A percentile compares a stretch with the other conserved stretches of the same genome.
These are phyloP conservation scores for Notolepis coatsorum DNA, from an alignment of 2,797 vertebrate species.

Conservation along the genomic window DNA sequence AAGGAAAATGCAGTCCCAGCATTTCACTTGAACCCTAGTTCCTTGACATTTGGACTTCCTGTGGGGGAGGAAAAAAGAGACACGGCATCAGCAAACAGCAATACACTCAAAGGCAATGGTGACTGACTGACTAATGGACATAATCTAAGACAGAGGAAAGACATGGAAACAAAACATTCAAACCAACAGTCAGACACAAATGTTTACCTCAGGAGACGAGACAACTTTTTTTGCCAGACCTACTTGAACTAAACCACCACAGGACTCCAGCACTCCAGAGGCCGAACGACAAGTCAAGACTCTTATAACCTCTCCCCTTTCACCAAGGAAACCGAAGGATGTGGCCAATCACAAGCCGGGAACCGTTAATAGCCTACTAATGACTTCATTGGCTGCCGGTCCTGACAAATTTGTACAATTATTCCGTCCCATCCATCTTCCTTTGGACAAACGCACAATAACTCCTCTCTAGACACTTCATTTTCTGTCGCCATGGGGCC, in stretches of 20 bases:
- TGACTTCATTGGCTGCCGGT: slow-evolving; percentile 47
- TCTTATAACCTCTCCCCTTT: slow-evolving; percentile 8
- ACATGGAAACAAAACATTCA: background rate
- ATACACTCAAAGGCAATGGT: background rate
- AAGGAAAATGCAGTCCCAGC: background rate
- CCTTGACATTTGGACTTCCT: slow-evolving; percentile 41
- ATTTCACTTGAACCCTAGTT: slow-evolving; percentile 15
- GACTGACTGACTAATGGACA: too few species aligned
- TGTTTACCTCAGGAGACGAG: slow-evolving; percentile 8
- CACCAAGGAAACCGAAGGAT: background rate
- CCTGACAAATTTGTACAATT: slow-evolving; percentile 33
- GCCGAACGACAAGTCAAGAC: slow-evolving; percentile 15
- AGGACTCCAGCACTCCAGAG: slow-evolving; percentile 5
- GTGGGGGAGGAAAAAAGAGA: slow-evolving; percentile 21
- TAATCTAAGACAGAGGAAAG: background rate
- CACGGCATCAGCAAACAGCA: background rate
- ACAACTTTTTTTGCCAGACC: background rate
- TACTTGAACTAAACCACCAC: background rate
- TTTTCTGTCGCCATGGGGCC: slow-evolving; percentile 43
- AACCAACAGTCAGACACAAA: background rate
- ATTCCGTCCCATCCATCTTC: slow-evolving; percentile 49
- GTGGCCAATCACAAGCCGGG: slow-evolving; percentile 31
- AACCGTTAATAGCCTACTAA: background rate
- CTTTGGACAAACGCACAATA: slow-evolving; percentile 52
- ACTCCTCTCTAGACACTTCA: slow-evolving; percentile 58